Conservation (phyloP, 2,113 vertebrate genomes). For the Chaenocephalus aceratus region DNA sequence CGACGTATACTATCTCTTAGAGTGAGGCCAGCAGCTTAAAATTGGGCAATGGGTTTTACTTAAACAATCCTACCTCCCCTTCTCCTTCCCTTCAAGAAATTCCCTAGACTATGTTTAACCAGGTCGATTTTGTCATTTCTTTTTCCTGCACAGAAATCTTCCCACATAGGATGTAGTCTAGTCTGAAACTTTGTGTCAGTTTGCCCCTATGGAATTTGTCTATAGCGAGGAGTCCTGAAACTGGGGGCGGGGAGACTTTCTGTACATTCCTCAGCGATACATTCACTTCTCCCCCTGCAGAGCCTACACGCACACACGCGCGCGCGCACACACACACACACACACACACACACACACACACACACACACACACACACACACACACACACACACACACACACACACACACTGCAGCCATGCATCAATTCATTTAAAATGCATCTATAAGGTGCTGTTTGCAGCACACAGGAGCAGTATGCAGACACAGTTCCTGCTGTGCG, state of each 20-base stretch:
- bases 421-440: conserved; percentile 56
- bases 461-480: neutral
- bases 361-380: conserved; percentile 11
- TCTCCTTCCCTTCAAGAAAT: conserved; percentile 33
- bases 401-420: conserved; percentile 60
- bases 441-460: neutral
- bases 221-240: conserved; percentile 51
- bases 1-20: conserved; percentile 61
- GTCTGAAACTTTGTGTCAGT: conserved; percentile 75
- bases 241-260: conserved; percentile 75
- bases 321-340: conserved; percentile 8
- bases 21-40: conserved; percentile 66
- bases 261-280: conserved; percentile 82
- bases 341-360: conserved; percentile 8
- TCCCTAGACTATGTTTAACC: conserved; percentile 49
- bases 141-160: conserved; percentile 36
- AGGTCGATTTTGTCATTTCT: conserved; percentile 54
- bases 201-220: conserved; percentile 80
- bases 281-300: conserved; percentile 68
- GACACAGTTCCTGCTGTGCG: neutral
- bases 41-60: conserved; percentile 68
- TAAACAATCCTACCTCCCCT: conserved; percentile 52
- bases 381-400: conserved; percentile 14
- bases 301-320: conserved; percentile 23
- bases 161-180: conserved; percentile 57